These are phyloP conservation scores for Pseudococcus viburni DNA, from an alignment of 2,888 invertebrate genomes.

Conservation along the genomic window DNA sequence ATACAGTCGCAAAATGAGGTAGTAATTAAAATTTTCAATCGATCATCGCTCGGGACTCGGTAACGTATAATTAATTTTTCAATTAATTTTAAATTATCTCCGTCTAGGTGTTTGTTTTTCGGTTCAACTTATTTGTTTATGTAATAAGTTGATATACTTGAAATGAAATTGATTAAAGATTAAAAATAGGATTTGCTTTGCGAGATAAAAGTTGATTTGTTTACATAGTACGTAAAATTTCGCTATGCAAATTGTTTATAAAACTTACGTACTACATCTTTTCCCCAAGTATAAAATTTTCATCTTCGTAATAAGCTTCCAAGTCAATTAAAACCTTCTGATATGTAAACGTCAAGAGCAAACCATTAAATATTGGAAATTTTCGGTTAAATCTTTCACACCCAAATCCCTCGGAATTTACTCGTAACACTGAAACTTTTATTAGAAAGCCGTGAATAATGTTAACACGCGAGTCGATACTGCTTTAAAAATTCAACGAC, in stretches of 20 bases:
- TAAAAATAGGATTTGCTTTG: constrained; percentile 40
- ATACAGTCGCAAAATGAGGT: constrained; percentile 17
- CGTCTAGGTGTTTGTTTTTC: constrained; percentile 36
- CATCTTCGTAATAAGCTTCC: constrained; percentile 32
- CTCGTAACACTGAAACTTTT: constrained; percentile 47
- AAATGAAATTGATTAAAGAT: constrained; percentile 48
- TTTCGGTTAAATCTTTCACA: constrained; percentile 51
- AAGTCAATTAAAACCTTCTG: constrained; percentile 50
- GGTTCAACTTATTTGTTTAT: constrained; percentile 34
- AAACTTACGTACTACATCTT: background rate
- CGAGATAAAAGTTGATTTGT: constrained; percentile 22
- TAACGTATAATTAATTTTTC: constrained; percentile 48
- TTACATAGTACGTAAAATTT: constrained; percentile 6
- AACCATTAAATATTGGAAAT: constrained; percentile 42
- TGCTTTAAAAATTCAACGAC: constrained; percentile 43
- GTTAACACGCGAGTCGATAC: constrained; percentile 52
- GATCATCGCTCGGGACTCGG: constrained; percentile 23
- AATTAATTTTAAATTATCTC: constrained; percentile 43
- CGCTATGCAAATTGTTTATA: constrained; percentile 28
- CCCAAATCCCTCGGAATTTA: constrained; percentile 10
- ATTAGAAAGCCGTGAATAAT: constrained; percentile 47
- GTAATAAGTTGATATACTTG: constrained; percentile 39
- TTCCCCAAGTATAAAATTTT: background rate
- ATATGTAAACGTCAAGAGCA: constrained; percentile 37
- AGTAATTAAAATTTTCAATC: constrained; percentile 54